Evolutionary conservation across 1,140 invertebrate species (phyloP).

Genomic region (Drosophila pandora): DNA sequence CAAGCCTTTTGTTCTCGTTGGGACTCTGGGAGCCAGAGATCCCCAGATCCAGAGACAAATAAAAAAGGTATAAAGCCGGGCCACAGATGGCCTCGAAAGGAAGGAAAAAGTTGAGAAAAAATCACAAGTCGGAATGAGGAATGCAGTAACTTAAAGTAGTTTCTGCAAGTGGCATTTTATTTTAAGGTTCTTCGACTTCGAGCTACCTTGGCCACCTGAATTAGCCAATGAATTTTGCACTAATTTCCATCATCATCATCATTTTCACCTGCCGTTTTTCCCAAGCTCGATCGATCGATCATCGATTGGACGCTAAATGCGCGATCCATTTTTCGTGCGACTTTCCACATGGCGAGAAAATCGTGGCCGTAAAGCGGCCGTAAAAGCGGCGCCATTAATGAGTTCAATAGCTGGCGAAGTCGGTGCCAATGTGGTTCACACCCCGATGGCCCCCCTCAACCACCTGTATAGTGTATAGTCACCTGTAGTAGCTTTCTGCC

Average conservation of each 20-base stretch:
- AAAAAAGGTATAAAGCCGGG: constrained; percentile 4
- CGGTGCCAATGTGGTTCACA: constrained; percentile 50
- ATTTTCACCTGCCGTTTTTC: constrained; percentile 14
- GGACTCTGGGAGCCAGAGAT: neutral
- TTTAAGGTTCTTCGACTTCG: neutral
- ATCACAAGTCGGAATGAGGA: neutral
- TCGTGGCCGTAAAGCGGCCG: constrained; percentile 15
- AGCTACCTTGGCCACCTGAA: no score
- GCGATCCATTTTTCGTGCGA: constrained; percentile 33
- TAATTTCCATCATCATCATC: neutral
- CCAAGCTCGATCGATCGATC: constrained; percentile 3
- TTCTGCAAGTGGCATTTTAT: constrained; percentile 1
- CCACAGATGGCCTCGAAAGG: constrained; percentile 21
- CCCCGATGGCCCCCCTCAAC: neutral
- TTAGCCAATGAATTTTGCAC: constrained; percentile 5
- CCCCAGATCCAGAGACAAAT: constrained; percentile 9
- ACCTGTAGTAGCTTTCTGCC: neutral
- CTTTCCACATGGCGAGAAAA: constrained; percentile 59
- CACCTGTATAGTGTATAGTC: neutral
- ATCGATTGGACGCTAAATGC: constrained; percentile 1
- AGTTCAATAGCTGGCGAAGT: constrained; percentile 74
- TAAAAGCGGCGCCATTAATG: constrained; percentile 61
- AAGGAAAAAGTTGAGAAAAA: neutral
- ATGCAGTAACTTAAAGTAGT: neutral
- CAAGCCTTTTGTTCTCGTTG: constrained; percentile 57